Evolutionary conservation across 2,888 invertebrate species (phyloP).

Genomic region (Galerucella nymphaeae): DNA sequence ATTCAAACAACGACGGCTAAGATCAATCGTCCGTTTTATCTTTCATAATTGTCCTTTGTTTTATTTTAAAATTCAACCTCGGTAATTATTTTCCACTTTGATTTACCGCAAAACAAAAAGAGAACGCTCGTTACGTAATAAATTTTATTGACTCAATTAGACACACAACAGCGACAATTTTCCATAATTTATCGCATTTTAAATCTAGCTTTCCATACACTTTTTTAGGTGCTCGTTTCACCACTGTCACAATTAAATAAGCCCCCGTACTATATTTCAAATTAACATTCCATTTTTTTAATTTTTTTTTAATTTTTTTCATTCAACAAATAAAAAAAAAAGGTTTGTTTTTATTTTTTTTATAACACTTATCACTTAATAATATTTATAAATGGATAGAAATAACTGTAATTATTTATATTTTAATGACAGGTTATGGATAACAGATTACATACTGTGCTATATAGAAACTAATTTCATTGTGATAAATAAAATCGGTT

Average conservation of each 20-base stretch:
- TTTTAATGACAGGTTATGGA: constrained; percentile 23
- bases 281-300: too few relatives aligned
- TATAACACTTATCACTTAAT: constrained; percentile 4
- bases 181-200: too few relatives aligned
- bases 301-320: too few relatives aligned
- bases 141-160: constrained; percentile 1
- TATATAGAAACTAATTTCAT: background rate
- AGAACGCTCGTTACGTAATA: constrained; percentile 8
- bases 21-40: constrained; percentile 36
- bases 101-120: constrained; percentile 11
- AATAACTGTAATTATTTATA: constrained; percentile 26
- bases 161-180: background rate
- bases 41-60: constrained; percentile 36
- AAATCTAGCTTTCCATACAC: too few relatives aligned
- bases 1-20: constrained; percentile 28
- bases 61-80: constrained; percentile 35
- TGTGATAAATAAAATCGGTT: background rate
- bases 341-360: background rate
- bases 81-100: constrained; percentile 24
- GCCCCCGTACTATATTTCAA: too few relatives aligned
- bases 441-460: constrained; percentile 17
- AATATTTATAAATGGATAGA: constrained; percentile 1
- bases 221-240: too few relatives aligned
- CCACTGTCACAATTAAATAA: too few relatives aligned
- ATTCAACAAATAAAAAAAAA: too few relatives aligned